These are phyloP conservation scores for Nasonia giraulti DNA, from an alignment of 1,140 invertebrate species.

Conservation along the genomic window DNA sequence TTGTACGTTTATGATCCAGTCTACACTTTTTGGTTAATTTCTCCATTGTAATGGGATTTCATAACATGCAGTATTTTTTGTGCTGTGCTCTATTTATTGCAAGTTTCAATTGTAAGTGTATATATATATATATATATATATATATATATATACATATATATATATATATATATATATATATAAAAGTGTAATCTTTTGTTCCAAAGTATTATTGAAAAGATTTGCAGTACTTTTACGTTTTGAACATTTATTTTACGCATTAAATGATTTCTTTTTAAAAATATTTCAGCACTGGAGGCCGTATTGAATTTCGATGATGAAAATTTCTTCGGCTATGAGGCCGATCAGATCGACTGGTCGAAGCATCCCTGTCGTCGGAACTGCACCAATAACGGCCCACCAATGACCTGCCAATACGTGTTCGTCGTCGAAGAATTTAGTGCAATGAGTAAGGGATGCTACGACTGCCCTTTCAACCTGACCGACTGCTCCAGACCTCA, in stretches of 20 bases:
- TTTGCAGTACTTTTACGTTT: too few species aligned
- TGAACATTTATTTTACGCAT: too few species aligned
- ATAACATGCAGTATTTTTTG: background rate
- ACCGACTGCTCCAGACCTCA: slow-evolving; percentile 85
- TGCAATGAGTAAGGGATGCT: slow-evolving; percentile 91
- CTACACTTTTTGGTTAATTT: background rate
- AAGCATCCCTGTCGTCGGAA: slow-evolving; percentile 74
- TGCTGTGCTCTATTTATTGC: too few species aligned
- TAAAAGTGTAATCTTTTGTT: too few species aligned
- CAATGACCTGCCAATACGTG: slow-evolving; percentile 81
- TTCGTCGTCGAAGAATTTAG: slow-evolving; percentile 86
- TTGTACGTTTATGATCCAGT: background rate
- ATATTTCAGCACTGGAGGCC: background rate
- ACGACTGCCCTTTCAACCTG: slow-evolving; percentile 84
- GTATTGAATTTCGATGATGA: background rate
- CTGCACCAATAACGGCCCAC: slow-evolving; percentile 73
- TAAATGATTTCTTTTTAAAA: background rate
- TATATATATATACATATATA: too few species aligned
- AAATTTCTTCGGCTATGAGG: background rate
- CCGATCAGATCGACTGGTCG: background rate
- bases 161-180: too few species aligned
- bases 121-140: too few species aligned
- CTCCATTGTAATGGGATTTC: background rate
- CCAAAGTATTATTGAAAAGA: too few species aligned
- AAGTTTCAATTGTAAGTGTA: background rate